These are phyloP conservation scores for Clangula hyemalis DNA, from an alignment of 2,797 vertebrate species.

Conservation along the genomic window DNA sequence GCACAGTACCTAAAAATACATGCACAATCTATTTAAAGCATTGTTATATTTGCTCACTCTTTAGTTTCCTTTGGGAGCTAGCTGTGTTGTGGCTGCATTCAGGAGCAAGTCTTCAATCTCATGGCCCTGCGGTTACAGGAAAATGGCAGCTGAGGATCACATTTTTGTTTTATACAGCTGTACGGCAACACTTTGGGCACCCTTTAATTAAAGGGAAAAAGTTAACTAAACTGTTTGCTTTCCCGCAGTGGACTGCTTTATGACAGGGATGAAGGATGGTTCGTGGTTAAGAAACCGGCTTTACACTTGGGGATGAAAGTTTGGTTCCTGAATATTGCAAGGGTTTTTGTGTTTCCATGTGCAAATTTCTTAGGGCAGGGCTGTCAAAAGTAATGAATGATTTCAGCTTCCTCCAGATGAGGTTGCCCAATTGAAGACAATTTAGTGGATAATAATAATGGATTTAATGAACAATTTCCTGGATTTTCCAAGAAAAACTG, in stretches of 20 bases:
- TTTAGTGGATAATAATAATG: neutral
- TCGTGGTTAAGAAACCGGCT: neutral
- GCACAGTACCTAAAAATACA: neutral
- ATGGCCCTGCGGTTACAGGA: conserved; percentile 10
- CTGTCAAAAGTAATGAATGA: neutral
- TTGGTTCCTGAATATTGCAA: neutral
- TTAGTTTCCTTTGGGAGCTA: neutral
- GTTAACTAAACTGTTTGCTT: neutral
- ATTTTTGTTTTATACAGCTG: conserved; percentile 27
- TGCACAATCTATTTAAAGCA: neutral
- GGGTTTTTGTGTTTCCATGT: neutral
- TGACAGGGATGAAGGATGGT: neutral
- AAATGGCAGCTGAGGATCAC: neutral
- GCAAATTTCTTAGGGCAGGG: neutral
- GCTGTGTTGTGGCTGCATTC: neutral
- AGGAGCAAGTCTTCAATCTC: conserved; percentile 30
- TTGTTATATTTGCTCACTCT: neutral
- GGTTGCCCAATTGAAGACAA: neutral
- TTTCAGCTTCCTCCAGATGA: neutral
- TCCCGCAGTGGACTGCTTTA: neutral
- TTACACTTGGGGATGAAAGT: neutral
- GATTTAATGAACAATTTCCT: neutral
- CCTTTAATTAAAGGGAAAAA: neutral
- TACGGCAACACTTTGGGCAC: neutral
- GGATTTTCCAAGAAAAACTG: neutral